Base-by-base conservation (phyloP, 1,140 invertebrate species). In the Drosophila nebulosa region DNA sequence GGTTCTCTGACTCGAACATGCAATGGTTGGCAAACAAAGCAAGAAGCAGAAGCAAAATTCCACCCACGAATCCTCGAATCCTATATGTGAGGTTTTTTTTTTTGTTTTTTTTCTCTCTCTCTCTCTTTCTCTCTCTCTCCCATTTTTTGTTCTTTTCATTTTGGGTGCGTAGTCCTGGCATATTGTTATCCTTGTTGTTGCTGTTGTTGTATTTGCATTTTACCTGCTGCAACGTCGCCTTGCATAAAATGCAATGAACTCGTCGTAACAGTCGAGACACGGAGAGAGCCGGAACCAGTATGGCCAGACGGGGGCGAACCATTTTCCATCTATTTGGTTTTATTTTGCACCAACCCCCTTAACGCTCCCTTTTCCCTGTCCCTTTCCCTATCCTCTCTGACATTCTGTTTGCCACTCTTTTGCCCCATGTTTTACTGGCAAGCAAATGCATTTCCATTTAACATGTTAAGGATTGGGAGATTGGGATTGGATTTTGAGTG, bases 161-260 rank as follows among this genome's bases (percentile, higher is more conserved):
- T n/a, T 39, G 22, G 32, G 67, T 69, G 67, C 24, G 39, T 68
- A 66, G 62, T 68, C 62, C 72, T 74, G 67, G 59, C 71, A 76
- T 63, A 75, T 64, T 67, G 72, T 27, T 67, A 75, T 57, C 64
- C 76, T 58, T 75, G 73, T 59, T 72, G 61, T 35, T 81, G 78
- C 68, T 84, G 71, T 58, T 84, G 64, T 79, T 79, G 39, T 46
- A 46, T 46, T 46, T 84, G 80, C 64, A 73, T 76, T 85, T 80
- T 79, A 85, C 81, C 80, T 85, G 78, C 80, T 85, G 83, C 81
- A 86, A 88, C 83, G 78, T 88, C 67, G 78, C 83, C 76, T 86
- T 74, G 70, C 81, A 81, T 85, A 78, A 81, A 85, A 85, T 88
- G 81, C 81, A 86, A 85, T 86, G 78, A 85, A 85, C 81, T 85